Evolutionary conservation across 2,888 invertebrate genomes (phyloP).

Genomic region (Drosophila cognata): DNA sequence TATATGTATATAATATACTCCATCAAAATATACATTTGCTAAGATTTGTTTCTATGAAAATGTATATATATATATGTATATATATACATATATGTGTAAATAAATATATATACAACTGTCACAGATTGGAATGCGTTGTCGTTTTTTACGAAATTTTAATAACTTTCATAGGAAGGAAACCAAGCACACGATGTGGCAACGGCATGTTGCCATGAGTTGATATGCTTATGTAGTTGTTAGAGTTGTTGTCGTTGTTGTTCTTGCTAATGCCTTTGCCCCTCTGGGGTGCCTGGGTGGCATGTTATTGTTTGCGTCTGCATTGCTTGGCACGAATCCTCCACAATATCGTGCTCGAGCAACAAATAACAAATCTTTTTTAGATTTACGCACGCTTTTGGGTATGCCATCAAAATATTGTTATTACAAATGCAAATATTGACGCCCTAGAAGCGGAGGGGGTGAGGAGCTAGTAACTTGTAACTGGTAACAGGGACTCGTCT

Average conservation of each 20-base stretch:
- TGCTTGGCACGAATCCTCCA: slow-evolving; percentile 50
- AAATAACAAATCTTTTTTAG: slow-evolving; percentile 79
- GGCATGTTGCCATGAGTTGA: slow-evolving; percentile 55
- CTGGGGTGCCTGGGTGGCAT: slow-evolving; percentile 2
- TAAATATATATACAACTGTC: slow-evolving; percentile 50
- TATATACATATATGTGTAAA: neutral
- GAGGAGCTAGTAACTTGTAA: slow-evolving; percentile 3
- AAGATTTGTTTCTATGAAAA: neutral
- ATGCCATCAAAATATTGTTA: slow-evolving; percentile 80
- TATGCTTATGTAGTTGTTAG: slow-evolving; percentile 20
- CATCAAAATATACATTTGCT: neutral
- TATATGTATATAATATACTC: neutral
- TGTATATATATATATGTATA: neutral
- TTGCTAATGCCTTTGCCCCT: slow-evolving; percentile 34
- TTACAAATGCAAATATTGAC: slow-evolving; percentile 82
- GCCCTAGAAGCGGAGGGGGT: slow-evolving; percentile 39
- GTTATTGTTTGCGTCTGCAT: slow-evolving; percentile 50
- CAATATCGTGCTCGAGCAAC: slow-evolving; percentile 40
- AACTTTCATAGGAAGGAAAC: slow-evolving; percentile 56
- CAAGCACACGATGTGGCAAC: slow-evolving; percentile 29
- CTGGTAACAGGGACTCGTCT: slow-evolving; percentile 1
- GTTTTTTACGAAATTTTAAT: slow-evolving; percentile 77
- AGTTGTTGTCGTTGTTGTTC: slow-evolving; percentile 25
- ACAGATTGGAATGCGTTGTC: slow-evolving; percentile 49
- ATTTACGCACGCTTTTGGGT: slow-evolving; percentile 74